phyloP scores from a whole-genome alignment of 2,797 vertebrate genomes.

The Danio tinwini region DNA sequence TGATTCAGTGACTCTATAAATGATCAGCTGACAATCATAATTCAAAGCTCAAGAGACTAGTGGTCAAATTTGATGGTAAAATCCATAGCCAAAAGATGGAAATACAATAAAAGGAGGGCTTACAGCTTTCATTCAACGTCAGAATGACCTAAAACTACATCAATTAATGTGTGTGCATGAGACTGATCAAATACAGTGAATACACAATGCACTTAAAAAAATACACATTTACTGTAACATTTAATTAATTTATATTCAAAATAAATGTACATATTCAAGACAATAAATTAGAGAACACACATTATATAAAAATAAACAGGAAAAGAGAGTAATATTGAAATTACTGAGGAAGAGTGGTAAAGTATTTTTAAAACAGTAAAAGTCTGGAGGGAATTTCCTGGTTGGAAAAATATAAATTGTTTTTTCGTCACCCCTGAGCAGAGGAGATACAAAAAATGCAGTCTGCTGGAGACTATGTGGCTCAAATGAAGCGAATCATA shows the following conservation, averaged over 20 bases:
- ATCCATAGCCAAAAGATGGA: not conserved
- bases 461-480: no score
- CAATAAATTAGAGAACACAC: no score
- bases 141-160: not conserved
- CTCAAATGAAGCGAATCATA: no score
- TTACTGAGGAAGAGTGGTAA: no score
- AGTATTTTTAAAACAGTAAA: no score
- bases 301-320: no score
- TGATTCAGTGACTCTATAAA: not conserved
- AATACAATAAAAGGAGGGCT: not conserved
- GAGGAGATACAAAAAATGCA: no score
- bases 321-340: no score
- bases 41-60: not conserved
- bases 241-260: not conserved
- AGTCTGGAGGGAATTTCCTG: no score
- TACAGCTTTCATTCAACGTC: not conserved
- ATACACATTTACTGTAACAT: not conserved
- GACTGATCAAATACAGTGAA: not conserved
- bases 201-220: not conserved
- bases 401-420: no score
- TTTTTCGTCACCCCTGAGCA: no score
- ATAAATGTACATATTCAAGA: not conserved
- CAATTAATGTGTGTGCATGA: not conserved
- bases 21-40: not conserved
- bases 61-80: not conserved